Evolutionary conservation across 2,113 vertebrate species (phyloP).

Genomic region (Hyperoodon ampullatus): DNA sequence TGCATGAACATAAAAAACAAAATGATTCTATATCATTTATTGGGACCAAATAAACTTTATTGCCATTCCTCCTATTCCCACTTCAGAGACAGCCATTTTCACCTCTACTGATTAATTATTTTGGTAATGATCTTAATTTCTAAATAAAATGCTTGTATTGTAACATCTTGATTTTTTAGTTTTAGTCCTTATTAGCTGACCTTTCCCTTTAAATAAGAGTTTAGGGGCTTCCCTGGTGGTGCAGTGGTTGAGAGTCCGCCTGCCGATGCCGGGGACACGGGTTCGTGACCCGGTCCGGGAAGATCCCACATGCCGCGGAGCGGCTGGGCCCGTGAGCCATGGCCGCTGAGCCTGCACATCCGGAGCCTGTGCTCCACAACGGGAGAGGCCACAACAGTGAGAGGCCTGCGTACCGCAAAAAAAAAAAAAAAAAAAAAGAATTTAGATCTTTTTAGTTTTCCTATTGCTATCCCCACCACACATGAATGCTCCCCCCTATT

Average conservation of each 20-base stretch:
- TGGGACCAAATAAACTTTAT: background rate
- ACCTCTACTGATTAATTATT: background rate
- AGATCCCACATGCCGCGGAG: too few species aligned
- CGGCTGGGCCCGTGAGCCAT: too few species aligned
- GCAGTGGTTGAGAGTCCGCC: too few species aligned
- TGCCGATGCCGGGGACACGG: too few species aligned
- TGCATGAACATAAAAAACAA: background rate
- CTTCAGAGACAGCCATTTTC: background rate
- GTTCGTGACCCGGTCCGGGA: too few species aligned
- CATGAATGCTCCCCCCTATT: background rate
- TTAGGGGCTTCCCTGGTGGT: background rate
- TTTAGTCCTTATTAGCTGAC: background rate
- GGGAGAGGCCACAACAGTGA: too few species aligned
- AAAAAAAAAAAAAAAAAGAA: background rate
- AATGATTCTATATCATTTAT: background rate
- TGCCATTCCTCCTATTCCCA: background rate
- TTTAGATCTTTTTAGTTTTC: background rate
- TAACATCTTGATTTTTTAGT: background rate
- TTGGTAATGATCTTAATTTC: background rate
- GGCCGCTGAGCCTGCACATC: too few species aligned
- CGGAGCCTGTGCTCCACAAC: too few species aligned
- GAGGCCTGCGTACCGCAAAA: too few species aligned
- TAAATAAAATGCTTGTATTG: conserved; percentile 17
- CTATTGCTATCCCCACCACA: background rate
- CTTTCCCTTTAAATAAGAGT: background rate